A percentile compares a stretch with the other conserved stretches of the same genome.
Conservation (phyloP, 1,140 invertebrate species). For the Zaprionus gabonicus region DNA sequence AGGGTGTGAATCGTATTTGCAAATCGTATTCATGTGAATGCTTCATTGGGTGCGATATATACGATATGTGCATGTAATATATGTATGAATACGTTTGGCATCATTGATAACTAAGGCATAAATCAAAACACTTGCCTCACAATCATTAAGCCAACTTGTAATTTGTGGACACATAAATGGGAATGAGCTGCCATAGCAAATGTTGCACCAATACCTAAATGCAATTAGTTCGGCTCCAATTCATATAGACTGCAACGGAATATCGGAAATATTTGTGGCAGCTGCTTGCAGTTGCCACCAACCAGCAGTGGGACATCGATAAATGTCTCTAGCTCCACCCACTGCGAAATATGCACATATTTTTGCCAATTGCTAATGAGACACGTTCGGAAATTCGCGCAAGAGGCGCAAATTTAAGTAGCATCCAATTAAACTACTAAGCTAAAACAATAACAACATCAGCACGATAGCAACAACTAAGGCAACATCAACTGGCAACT, state of each 20-base stretch:
- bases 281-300: conserved; percentile 35
- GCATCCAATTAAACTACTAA: conserved; percentile 43
- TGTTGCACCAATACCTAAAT: conserved; percentile 60
- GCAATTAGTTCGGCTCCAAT: conserved; percentile 81
- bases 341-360: background rate
- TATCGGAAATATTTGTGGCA: conserved; percentile 56
- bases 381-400: conserved; percentile 36
- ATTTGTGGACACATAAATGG: conserved; percentile 30
- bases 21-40: conserved; percentile 41
- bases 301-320: conserved; percentile 9
- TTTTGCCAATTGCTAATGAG: conserved; percentile 26
- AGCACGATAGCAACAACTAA: conserved; percentile 15
- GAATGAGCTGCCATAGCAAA: conserved; percentile 44
- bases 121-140: conserved; percentile 58
- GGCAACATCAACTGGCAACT: conserved; percentile 20
- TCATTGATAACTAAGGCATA: conserved; percentile 64
- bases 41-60: conserved; percentile 42
- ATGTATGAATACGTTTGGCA: conserved; percentile 10
- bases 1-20: conserved; percentile 41
- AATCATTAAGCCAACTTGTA: conserved; percentile 38
- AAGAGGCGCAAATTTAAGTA: conserved; percentile 23
- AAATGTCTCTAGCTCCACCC: background rate
- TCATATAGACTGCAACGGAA: conserved; percentile 55
- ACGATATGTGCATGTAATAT: background rate
- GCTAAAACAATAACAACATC: conserved; percentile 19